Evolutionary conservation across 2,113 vertebrate genomes (phyloP).

Genomic region (Stictonetta naevosa): DNA sequence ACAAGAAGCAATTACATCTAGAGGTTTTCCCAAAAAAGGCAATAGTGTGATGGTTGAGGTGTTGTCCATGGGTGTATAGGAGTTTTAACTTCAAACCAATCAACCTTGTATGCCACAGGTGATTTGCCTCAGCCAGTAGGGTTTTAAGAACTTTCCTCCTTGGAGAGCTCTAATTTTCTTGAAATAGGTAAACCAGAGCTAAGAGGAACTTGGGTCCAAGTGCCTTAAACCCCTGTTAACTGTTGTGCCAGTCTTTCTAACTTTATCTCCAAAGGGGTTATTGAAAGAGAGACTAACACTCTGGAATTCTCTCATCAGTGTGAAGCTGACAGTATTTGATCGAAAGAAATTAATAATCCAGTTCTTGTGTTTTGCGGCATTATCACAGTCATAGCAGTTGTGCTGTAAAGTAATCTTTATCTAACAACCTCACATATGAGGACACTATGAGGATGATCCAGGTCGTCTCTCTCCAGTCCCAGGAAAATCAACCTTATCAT

Average conservation of each 20-base stretch:
- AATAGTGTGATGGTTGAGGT: neutral
- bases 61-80: neutral
- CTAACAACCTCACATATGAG: neutral
- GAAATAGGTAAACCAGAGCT: neutral
- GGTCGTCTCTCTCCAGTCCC: neutral
- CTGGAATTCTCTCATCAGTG: neutral
- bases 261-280: neutral
- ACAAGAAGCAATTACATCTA: neutral
- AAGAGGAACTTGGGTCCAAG: neutral
- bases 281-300: neutral
- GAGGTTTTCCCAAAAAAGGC: neutral
- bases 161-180: neutral
- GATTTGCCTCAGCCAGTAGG: neutral
- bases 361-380: neutral
- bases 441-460: neutral
- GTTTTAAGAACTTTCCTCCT: neutral
- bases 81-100: neutral
- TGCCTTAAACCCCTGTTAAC: neutral
- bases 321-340: neutral
- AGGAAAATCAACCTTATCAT: neutral
- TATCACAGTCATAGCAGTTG: neutral
- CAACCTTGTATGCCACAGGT: too few species aligned
- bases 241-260: neutral
- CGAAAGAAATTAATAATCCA: neutral
- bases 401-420: neutral